These are phyloP conservation scores for Eristalis intricaria DNA, from an alignment of 2,888 invertebrate genomes.

Conservation along the genomic window DNA sequence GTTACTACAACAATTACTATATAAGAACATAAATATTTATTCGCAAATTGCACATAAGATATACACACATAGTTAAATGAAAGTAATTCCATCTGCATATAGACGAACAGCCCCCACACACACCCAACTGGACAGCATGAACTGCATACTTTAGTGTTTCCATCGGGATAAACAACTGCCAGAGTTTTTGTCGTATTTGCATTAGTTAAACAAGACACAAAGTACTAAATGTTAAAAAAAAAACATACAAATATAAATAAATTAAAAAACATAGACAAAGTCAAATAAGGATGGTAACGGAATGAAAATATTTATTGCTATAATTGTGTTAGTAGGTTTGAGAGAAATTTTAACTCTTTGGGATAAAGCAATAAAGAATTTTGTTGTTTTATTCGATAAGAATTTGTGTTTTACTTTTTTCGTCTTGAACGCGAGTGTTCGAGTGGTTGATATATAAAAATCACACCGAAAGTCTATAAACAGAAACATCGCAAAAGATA, in stretches of 20 bases:
- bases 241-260: slow-evolving; percentile 3
- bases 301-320: slow-evolving; percentile 63
- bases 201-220: slow-evolving; percentile 43
- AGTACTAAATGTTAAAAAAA: slow-evolving; percentile 30
- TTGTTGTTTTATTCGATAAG: slow-evolving; percentile 69
- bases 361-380: slow-evolving; percentile 69
- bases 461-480: too few species aligned
- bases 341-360: slow-evolving; percentile 55
- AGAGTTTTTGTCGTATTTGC: slow-evolving; percentile 55
- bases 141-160: slow-evolving; percentile 31
- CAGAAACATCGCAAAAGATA: too few species aligned
- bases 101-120: slow-evolving; percentile 13
- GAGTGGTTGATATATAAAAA: too few species aligned
- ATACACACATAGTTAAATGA: slow-evolving; percentile 12
- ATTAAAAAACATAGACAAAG: slow-evolving; percentile 31
- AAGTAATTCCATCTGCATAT: slow-evolving; percentile 29
- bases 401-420: slow-evolving; percentile 26
- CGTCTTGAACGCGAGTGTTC: neutral
- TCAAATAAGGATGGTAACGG: slow-evolving; percentile 20
- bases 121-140: slow-evolving; percentile 19
- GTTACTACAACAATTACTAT: slow-evolving; percentile 56
- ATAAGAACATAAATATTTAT: slow-evolving; percentile 45
- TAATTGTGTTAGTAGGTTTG: slow-evolving; percentile 63
- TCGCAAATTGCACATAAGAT: slow-evolving; percentile 51
- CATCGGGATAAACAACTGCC: slow-evolving; percentile 62